Evolutionary conservation across 2,888 invertebrate species (phyloP).

Genomic region (Sthenelais limicola): DNA sequence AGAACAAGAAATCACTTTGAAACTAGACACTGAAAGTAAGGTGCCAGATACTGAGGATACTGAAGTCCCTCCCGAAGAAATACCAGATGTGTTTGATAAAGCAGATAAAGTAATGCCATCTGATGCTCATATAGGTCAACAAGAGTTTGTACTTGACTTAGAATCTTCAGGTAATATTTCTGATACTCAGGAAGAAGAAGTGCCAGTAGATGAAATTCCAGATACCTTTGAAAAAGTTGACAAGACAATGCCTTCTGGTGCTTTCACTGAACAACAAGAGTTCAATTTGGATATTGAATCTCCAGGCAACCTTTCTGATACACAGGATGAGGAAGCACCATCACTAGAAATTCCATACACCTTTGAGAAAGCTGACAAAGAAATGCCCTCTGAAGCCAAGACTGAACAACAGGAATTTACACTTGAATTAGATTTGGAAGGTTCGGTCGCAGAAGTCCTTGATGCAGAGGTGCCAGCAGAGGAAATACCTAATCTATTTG

Average conservation of each 20-base stretch:
- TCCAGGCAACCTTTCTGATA: neutral
- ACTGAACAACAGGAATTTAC: neutral
- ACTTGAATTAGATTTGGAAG: neutral
- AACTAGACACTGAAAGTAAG: neutral
- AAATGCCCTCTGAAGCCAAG: neutral
- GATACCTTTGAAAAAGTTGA: conserved; percentile 7
- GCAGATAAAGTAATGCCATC: conserved; percentile 1
- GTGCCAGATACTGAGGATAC: conserved; percentile 8
- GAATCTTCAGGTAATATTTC: conserved; percentile 3
- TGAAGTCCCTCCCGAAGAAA: neutral
- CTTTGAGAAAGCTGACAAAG: neutral
- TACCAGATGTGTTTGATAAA: conserved; percentile 1
- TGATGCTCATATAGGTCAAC: conserved; percentile 1
- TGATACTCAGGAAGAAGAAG: neutral
- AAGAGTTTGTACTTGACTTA: conserved; percentile 9
- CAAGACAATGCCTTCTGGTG: conserved; percentile 20
- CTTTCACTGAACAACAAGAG: conserved; percentile 11
- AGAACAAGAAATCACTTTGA: conserved; percentile 2
- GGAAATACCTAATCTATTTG: neutral
- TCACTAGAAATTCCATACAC: neutral
- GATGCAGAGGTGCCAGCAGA: neutral
- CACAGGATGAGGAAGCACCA: neutral
- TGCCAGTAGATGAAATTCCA: conserved; percentile 27
- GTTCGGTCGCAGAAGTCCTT: neutral
- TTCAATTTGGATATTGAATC: neutral